Percentiles rank a stretch among this genome's conserved stretches.
phyloP scores from a whole-genome alignment of 2,888 invertebrate genomes.

The Dexiosoma caninum region DNA sequence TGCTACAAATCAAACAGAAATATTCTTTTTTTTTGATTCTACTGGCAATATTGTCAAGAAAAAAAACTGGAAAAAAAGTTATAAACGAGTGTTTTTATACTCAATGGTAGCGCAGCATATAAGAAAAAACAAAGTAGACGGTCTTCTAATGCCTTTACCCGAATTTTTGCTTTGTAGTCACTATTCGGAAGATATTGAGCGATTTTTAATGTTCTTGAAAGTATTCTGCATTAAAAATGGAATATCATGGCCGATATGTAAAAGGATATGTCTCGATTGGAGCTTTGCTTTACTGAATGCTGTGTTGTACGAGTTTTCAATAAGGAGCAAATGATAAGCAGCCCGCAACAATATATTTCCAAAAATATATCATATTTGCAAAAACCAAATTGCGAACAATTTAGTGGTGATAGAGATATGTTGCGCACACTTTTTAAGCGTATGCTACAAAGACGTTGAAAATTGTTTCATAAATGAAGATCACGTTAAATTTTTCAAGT shows the following conservation, averaged over 20 bases:
- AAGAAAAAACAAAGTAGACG: neutral
- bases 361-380: neutral
- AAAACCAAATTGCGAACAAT: neutral
- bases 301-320: neutral
- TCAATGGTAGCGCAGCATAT: neutral
- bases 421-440: neutral
- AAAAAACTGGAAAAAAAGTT: neutral
- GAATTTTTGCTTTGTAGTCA: neutral
- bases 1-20: neutral
- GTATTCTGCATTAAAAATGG: neutral
- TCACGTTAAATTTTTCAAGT: too few species aligned
- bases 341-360: neutral
- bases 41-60: neutral
- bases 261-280: neutral
- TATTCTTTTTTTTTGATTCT: constrained; percentile 6
- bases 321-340: neutral
- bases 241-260: neutral
- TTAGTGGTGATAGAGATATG: neutral
- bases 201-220: neutral
- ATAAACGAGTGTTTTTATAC: neutral
- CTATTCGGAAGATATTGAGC: neutral
- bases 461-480: too few species aligned
- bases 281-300: neutral
- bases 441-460: neutral
- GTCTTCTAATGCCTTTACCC: neutral